phyloP scores from a whole-genome alignment of 2,113 vertebrate genomes.

The Prolemur simus region DNA sequence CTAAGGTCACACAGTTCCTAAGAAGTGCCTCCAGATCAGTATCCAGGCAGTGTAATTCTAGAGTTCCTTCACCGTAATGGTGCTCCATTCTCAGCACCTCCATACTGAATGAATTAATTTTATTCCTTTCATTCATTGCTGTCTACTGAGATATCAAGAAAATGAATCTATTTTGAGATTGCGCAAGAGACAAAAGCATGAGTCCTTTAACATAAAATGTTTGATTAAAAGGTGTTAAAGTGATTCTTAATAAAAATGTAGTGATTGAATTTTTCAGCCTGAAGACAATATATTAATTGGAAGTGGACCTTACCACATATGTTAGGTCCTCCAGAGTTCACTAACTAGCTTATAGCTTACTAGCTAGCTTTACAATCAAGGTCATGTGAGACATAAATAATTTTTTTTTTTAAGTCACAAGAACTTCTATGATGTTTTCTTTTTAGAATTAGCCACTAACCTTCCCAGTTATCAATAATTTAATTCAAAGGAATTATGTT shows the following conservation, averaged over 20 bases:
- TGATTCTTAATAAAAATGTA: background rate
- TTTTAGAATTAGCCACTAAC: background rate
- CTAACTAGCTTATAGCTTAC: background rate
- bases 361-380: background rate
- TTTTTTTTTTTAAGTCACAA: background rate
- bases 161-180: background rate
- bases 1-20: background rate
- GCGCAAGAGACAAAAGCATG: background rate
- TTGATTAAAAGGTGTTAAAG: background rate
- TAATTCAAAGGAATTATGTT: conserved; percentile 44
- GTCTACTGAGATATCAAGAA: background rate
- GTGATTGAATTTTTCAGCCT: background rate
- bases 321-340: background rate
- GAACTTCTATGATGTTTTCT: background rate
- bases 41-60: background rate
- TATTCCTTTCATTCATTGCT: background rate
- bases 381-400: background rate
- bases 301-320: background rate
- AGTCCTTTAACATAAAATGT: background rate
- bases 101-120: background rate
- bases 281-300: background rate
- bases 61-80: background rate
- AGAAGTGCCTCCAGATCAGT: background rate
- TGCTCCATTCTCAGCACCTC: background rate
- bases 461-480: conserved; percentile 16